Conservation (phyloP, 2,888 invertebrate genomes). For the Caenorhabditis sp. region DNA sequence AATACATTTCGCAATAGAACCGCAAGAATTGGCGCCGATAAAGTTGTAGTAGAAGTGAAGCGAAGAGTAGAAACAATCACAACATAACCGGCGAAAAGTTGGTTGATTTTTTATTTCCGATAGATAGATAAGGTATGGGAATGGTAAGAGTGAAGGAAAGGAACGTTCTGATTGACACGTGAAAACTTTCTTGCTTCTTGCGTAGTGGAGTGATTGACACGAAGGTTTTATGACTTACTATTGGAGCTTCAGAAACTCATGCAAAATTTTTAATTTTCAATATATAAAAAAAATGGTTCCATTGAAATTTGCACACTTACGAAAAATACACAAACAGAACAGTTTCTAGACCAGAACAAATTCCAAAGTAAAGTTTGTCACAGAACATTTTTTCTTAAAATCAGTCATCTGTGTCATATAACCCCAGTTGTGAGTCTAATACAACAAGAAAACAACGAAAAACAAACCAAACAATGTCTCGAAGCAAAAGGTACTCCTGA, state of each 20-base stretch:
- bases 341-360: neutral
- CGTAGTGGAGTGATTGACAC: neutral
- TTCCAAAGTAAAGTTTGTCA: too few relatives aligned
- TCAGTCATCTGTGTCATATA: neutral
- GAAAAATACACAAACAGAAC: neutral
- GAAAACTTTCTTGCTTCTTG: neutral
- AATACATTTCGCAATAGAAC: too few relatives aligned
- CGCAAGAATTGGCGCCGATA: neutral
- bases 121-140: constrained; percentile 20
- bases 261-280: too few relatives aligned
- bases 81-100: constrained; percentile 17
- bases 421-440: too few relatives aligned
- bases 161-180: constrained; percentile 30
- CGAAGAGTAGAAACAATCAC: constrained; percentile 14
- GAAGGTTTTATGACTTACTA: neutral
- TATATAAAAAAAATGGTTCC: too few relatives aligned
- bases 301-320: too few relatives aligned
- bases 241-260: too few relatives aligned
- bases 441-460: neutral
- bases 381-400: too few relatives aligned
- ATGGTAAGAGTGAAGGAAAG: too few relatives aligned
- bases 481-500: constrained; percentile 8
- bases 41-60: neutral
- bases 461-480: constrained; percentile 4
- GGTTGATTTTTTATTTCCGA: neutral